phyloP scores from a whole-genome alignment of 1,140 invertebrate species.

The Elysia chlorotica region DNA sequence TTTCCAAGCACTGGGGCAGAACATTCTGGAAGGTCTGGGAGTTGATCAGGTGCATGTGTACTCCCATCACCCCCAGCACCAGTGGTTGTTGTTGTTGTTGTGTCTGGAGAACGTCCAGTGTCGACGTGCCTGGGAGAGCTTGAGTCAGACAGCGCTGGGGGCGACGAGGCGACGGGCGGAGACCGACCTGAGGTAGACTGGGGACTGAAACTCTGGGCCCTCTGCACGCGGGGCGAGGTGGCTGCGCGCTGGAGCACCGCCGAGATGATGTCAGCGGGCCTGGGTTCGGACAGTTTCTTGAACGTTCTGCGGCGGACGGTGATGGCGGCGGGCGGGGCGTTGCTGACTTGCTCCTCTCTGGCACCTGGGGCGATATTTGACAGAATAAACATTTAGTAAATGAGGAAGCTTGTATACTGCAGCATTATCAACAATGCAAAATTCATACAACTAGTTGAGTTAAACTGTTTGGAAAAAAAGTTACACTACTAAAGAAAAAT shows the following conservation, averaged over 20 bases:
- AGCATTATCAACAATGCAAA: too few species aligned
- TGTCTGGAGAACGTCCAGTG: not conserved
- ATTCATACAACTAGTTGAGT: too few species aligned
- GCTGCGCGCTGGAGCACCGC: constrained; percentile 18
- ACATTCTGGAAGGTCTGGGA: not conserved
- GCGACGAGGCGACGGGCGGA: not conserved
- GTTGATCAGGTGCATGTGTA: not conserved
- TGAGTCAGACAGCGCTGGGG: too few species aligned
- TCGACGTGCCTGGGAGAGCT: fast-evolving
- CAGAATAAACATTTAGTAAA: too few species aligned
- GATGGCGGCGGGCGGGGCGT: not conserved
- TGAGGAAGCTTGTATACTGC: too few species aligned
- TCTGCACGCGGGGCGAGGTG: not conserved
- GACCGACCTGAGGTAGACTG: not conserved
- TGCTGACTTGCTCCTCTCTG: not conserved
- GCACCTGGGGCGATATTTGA: not conserved
- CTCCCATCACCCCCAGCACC: not conserved
- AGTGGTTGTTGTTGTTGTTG: not conserved
- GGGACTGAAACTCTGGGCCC: constrained; percentile 19
- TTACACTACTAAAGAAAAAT: too few species aligned
- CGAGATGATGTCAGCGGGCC: constrained; percentile 21
- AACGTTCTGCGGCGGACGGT: constrained; percentile 13
- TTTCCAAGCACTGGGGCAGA: not conserved
- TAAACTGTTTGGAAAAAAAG: too few species aligned
- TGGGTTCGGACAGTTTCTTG: constrained; percentile 28